These are phyloP conservation scores for Orestias chungarensis DNA, from an alignment of 2,797 vertebrate genomes.

Conservation along the genomic window DNA sequence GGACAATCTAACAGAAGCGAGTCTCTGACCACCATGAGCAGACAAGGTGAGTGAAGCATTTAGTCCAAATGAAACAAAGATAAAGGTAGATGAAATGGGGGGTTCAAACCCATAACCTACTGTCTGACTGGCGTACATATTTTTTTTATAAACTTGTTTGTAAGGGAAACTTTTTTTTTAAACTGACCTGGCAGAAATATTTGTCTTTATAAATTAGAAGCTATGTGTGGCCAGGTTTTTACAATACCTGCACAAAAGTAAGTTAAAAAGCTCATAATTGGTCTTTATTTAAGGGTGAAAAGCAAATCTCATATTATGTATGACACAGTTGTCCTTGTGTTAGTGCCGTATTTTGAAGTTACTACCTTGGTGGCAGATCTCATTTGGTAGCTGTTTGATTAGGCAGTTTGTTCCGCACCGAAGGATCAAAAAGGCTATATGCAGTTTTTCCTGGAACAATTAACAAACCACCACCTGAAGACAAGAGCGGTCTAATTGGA, in stretches of 20 bases:
- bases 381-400: constrained; percentile 10
- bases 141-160: no score
- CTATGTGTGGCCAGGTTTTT: no score
- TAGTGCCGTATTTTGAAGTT: constrained; percentile 2
- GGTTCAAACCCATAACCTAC: no score
- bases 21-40: no score
- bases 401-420: constrained; percentile 4
- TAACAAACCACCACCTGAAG: constrained; percentile 11
- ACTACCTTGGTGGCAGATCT: constrained; percentile 10
- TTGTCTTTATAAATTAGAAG: no score
- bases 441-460: constrained; percentile 23
- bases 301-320: not conserved
- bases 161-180: no score
- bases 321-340: not conserved
- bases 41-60: no score
- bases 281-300: not conserved
- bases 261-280: not conserved
- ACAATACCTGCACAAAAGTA: not conserved
- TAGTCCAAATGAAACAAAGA: no score
- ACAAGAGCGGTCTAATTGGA: constrained; percentile 8
- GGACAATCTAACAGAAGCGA: no score
- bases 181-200: no score
- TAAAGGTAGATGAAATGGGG: no score
- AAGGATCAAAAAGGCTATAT: not conserved
- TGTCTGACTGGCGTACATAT: no score